A percentile compares a stretch with the other conserved stretches of the same genome.
These are phyloP conservation scores for Campaea margaritaria DNA, from an alignment of 2,888 invertebrate species.

Conservation along the genomic window DNA sequence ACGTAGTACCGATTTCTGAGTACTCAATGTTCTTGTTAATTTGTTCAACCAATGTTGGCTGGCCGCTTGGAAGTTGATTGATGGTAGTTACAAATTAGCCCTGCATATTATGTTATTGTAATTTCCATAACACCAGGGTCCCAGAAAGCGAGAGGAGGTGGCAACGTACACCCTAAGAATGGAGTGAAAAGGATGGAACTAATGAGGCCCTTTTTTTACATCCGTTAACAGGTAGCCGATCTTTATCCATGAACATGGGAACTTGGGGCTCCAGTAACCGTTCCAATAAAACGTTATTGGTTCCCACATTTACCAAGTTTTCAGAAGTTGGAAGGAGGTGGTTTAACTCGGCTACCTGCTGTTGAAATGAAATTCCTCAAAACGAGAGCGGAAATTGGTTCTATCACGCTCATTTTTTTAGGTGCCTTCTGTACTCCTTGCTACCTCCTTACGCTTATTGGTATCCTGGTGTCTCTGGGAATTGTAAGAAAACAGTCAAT, in stretches of 20 bases:
- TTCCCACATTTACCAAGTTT: constrained; percentile 7
- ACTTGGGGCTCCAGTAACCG: too few relatives aligned
- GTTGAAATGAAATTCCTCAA: not conserved
- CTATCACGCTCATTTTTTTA: too few relatives aligned
- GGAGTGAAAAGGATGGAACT: not conserved
- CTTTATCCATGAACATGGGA: too few relatives aligned
- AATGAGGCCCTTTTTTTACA: not conserved
- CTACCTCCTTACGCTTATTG: not conserved
- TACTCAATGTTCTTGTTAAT: too few relatives aligned
- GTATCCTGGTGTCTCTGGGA: not conserved
- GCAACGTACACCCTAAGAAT: not conserved
- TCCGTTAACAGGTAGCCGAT: too few relatives aligned
- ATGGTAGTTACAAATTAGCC: too few relatives aligned
- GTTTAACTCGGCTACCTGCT: not conserved
- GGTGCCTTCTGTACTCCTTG: not conserved
- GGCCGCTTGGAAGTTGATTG: not conserved
- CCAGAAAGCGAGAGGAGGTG: constrained; percentile 9
- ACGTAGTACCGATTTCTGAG: too few relatives aligned
- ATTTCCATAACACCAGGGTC: constrained; percentile 8
- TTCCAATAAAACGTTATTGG: not conserved
- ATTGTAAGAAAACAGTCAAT: not conserved
- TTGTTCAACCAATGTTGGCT: too few relatives aligned
- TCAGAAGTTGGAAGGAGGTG: constrained; percentile 6
- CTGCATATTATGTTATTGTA: not conserved
- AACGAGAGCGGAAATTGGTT: too few relatives aligned